Evolutionary conservation across 2,888 invertebrate species (phyloP).

Genomic region (Brachyopa scutellaris): DNA sequence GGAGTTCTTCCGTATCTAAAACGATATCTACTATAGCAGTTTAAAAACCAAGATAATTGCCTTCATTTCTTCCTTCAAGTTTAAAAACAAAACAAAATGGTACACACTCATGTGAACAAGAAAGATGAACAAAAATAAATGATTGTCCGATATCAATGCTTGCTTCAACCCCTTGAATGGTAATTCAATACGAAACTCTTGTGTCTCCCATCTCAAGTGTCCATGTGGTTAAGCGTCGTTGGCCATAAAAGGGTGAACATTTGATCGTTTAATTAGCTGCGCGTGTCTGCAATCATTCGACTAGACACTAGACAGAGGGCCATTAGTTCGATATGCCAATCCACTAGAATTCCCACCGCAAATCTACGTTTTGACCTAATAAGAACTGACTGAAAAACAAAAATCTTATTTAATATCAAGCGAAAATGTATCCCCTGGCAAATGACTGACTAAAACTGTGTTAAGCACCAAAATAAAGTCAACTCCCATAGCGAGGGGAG

Average conservation of each 20-base stretch:
- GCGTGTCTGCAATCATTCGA: constrained; percentile 8
- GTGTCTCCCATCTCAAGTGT: constrained; percentile 42
- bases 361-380: constrained; percentile 2
- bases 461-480: constrained; percentile 37
- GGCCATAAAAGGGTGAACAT: constrained; percentile 25
- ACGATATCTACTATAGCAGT: too few species aligned
- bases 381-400: constrained; percentile 10
- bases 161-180: neutral
- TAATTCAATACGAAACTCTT: constrained; percentile 26
- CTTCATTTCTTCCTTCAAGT: too few species aligned
- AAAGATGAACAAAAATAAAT: neutral
- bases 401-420: constrained; percentile 18
- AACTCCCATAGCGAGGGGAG: neutral
- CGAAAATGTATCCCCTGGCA: constrained; percentile 38
- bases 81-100: constrained; percentile 10
- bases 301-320: neutral
- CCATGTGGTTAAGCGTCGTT: constrained; percentile 35
- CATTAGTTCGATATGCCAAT: too few species aligned
- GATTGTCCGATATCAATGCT: constrained; percentile 8
- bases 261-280: constrained; percentile 49
- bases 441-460: constrained; percentile 42
- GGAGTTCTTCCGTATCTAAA: too few species aligned
- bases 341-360: too few species aligned
- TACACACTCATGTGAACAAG: neutral
- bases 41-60: too few species aligned